Base-by-base conservation (phyloP, 1,140 invertebrate genomes). In the Aphidius ervi region DNA sequence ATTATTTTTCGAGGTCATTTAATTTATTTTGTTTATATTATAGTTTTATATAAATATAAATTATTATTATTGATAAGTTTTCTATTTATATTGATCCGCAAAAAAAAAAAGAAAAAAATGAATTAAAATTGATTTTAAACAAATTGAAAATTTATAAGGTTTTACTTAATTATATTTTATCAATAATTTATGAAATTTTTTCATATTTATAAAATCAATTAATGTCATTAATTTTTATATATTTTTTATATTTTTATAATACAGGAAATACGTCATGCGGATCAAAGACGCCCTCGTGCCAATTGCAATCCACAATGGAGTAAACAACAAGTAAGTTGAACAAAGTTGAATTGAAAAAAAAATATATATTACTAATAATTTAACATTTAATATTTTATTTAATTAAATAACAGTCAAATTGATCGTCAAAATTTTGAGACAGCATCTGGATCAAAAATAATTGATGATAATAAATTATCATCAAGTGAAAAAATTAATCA, bases 321-420 rank as follows among this genome's bases (percentile, higher is more conserved):
- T 76, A 61, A 78, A 78, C 68, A 78, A 78, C 63, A 79, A 78
- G 77, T 79, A 65, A 78, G 76, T 74, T 41, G 9, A n/a, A 49
- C n/a, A n/a, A n/a, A n/a, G n/a, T 58, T 23, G 16, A 2, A n/a
- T n/a, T n/a, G n/a, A 10, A 52, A 1, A n/a, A 40, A 39, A 5
- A 43, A 9, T 43, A 16, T 40, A 46, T 16, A 31, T 10, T n/a
- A n/a, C 31, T 49, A 61, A 47, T 31, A 58, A 43, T 10, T 54
- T 9, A 61, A 41, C 55, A 55, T 59, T 47, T 67, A 65, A 48
- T 16, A 16, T 39, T 39, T 52, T 39, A 5, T 52, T 54, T 65
- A 55, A 43, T 58, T 63, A 65, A 61, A n/a, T 31, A 31, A 31
- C 64, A 77, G 75, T 68, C 74, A 74, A 62, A 63, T 68, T 72